Conservation (phyloP, 2,888 invertebrate genomes). For the Nebria salina region DNA sequence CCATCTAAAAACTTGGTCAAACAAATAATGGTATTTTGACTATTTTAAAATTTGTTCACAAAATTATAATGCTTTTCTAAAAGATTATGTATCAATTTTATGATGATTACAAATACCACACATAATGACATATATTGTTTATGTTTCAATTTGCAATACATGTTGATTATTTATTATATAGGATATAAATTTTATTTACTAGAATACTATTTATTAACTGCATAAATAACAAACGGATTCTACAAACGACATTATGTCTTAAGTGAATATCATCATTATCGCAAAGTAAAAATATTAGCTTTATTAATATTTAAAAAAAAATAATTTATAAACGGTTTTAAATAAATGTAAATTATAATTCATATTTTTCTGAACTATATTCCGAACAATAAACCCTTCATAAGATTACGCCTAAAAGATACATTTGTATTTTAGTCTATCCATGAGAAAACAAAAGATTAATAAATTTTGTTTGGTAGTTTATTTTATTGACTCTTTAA, state of each 20-base stretch:
- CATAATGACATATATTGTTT: background rate
- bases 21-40: background rate
- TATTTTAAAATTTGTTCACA: background rate
- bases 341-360: too few species aligned
- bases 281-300: too few species aligned
- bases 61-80: background rate
- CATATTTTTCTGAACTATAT: too few species aligned
- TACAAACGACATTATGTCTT: constrained; percentile 15
- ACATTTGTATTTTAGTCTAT: too few species aligned
- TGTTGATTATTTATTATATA: constrained; percentile 12
- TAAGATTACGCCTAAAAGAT: too few species aligned
- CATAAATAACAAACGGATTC: constrained; percentile 31
- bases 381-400: too few species aligned
- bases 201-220: constrained; percentile 19
- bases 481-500: too few species aligned
- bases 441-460: too few species aligned
- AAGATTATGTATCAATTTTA: background rate
- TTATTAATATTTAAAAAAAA: too few species aligned
- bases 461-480: too few species aligned
- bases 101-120: background rate
- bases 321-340: too few species aligned
- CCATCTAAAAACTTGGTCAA: background rate
- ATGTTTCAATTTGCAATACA: background rate
- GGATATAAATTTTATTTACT: constrained; percentile 30
- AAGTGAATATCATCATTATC: background rate